These are phyloP conservation scores for Pantala flavescens DNA, from an alignment of 1,140 invertebrate genomes.

Conservation along the genomic window DNA sequence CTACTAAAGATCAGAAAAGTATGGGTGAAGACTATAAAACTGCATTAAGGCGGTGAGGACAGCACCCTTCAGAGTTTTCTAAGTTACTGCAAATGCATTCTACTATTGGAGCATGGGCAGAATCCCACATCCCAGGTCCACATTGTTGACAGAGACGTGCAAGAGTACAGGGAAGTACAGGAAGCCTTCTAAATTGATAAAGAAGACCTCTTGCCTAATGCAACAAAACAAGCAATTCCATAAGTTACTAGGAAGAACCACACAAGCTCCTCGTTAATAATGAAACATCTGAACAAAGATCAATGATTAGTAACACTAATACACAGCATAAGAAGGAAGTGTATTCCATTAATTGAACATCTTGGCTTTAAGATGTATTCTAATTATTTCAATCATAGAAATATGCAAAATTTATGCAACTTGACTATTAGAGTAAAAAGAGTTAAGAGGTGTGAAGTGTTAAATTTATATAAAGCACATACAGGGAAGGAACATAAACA, in stretches of 20 bases:
- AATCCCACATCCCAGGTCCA: constrained; percentile 88
- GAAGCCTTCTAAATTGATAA: constrained; percentile 74
- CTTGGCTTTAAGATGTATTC: no score
- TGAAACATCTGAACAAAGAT: no score
- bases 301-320: no score
- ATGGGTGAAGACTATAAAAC: background rate
- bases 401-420: no score
- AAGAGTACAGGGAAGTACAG: constrained; percentile 78
- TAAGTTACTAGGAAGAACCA: background rate
- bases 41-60: background rate
- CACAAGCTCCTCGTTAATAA: background rate
- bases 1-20: background rate
- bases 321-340: no score
- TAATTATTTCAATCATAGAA: no score
- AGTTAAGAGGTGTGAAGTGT: no score
- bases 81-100: constrained; percentile 39
- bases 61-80: background rate
- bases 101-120: constrained; percentile 65
- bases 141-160: constrained; percentile 75
- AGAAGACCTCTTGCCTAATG: constrained; percentile 70
- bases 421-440: no score
- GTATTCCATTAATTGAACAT: no score
- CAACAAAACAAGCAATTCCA: constrained; percentile 20
- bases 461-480: no score
- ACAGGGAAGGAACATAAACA: no score